These are phyloP conservation scores for Columba janthina DNA, from an alignment of 2,113 vertebrate genomes.

Conservation along the genomic window DNA sequence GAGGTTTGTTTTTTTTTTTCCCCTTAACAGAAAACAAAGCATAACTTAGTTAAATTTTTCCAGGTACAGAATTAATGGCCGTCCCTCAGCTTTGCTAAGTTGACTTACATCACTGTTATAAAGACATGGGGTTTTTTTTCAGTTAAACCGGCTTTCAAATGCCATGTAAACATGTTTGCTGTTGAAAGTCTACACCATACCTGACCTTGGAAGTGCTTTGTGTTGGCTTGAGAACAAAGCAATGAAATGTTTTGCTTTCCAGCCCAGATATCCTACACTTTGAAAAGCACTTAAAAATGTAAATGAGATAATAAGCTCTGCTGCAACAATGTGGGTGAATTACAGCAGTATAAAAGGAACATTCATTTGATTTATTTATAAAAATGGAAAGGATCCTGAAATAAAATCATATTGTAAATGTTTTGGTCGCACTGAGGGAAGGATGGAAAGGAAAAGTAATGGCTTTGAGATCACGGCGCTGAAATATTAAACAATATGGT, in stretches of 20 bases:
- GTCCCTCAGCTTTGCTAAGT: neutral
- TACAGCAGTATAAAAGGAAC: conserved; percentile 15
- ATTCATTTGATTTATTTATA: conserved; percentile 33
- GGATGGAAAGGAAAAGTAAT: neutral
- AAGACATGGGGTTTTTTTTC: neutral
- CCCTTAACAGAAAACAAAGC: neutral
- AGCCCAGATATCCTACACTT: conserved; percentile 70
- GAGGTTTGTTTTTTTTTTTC: neutral
- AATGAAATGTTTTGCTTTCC: conserved; percentile 68
- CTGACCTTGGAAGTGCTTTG: conserved; percentile 63
- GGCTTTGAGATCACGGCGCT: rapidly evolving
- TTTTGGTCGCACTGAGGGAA: neutral
- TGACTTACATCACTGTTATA: conserved; percentile 11
- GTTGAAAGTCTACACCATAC: conserved; percentile 41
- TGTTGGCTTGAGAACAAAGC: conserved; percentile 60
- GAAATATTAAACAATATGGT: rapidly evolving
- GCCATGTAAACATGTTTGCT: conserved; percentile 56
- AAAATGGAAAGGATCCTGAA: conserved; percentile 38
- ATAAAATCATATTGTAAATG: conserved; percentile 1
- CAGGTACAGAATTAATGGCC: neutral
- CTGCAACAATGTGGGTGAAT: conserved; percentile 29
- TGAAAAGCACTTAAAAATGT: conserved; percentile 70
- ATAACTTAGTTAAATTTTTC: conserved; percentile 17
- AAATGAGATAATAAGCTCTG: conserved; percentile 62
- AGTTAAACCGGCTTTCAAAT: conserved; percentile 33